Base-by-base conservation (phyloP, 2,888 invertebrate genomes). In the Mesoligia furuncula region DNA sequence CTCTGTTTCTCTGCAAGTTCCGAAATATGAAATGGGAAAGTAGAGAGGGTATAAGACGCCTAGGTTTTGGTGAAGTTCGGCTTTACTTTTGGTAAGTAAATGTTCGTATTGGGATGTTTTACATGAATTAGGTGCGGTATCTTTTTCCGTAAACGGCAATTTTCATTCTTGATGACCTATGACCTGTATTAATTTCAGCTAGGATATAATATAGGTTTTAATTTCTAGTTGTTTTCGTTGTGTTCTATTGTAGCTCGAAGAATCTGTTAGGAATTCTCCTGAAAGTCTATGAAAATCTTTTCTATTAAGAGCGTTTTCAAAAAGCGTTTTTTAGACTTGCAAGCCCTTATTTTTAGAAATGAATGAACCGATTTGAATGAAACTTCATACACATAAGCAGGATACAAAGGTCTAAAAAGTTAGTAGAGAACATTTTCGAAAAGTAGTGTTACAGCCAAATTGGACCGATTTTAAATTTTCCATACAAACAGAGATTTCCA, bases 1-100 rank as follows among this genome's bases (percentile, higher is more conserved):
- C 87, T 90, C 90, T 90, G 90, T 90, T 92, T 87, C 89, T 87
- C 76, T 62, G 59, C 68, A 80, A 80, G 77, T 84, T 78, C 69
- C 75, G 81, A 86, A 87, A 79, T 86, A 81, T 75, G 79, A 80
- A 86, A 87, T 76, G 72, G 71, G 62, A 77, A 88, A 74, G 54
- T 86, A 87, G 88, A 87, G 76, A 77, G 11, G 83, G 85, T 68
- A 87, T 68, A 39, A 39, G 20, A 64, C 7, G 66, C 27, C 1
- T 45, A 54, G 11, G 36, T 59, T 48, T 39, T 59, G 27, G 24
- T 24, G 15, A 39, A 48, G 27, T 54, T 31, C 54, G 13, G 57
- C 1, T 61, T 42, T 62, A 67, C 20, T 64, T 83, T 27, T 72
- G 13, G n/a, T 36, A 24, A 0, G 20, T 20, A 64, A 62, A 62